These are phyloP conservation scores for Syrista parreyssii DNA, from an alignment of 2,888 invertebrate genomes.

Conservation along the genomic window DNA sequence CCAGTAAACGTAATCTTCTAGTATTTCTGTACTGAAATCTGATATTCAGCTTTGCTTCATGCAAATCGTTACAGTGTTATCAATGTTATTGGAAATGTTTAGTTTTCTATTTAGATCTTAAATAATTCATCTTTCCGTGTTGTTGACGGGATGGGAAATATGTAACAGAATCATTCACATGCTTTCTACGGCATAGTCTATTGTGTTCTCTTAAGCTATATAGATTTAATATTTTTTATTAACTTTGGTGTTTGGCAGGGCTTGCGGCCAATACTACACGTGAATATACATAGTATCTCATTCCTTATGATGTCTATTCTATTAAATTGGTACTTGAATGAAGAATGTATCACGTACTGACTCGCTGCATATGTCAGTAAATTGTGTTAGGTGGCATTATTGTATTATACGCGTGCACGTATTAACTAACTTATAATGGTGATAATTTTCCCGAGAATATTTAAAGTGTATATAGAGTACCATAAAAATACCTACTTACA, in stretches of 20 bases:
- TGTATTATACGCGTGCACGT: not conserved
- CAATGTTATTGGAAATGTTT: not conserved
- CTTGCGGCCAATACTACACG: not conserved
- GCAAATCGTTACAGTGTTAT: not conserved
- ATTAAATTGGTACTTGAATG: not conserved
- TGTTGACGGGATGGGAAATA: not conserved
- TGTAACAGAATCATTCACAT: not conserved
- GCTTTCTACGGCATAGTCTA: not conserved
- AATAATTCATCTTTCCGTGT: not conserved
- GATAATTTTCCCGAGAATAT: not conserved
- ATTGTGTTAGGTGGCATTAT: not conserved
- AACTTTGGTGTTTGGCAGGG: not conserved
- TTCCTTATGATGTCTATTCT: not conserved
- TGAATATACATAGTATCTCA: not conserved
- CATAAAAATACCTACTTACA: not conserved
- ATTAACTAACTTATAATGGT: not conserved
- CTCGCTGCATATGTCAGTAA: not conserved
- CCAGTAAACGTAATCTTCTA: conserved; percentile 32
- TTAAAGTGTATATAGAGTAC: not conserved
- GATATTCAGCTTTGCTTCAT: not conserved
- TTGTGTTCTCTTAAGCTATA: not conserved
- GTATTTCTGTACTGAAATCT: not conserved
- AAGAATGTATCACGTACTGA: not conserved
- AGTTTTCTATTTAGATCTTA: not conserved
- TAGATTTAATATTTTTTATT: not conserved